Percentiles rank a stretch among this genome's conserved stretches.
Conservation (phyloP, 1,140 invertebrate species). For the Drosophila repleta region DNA sequence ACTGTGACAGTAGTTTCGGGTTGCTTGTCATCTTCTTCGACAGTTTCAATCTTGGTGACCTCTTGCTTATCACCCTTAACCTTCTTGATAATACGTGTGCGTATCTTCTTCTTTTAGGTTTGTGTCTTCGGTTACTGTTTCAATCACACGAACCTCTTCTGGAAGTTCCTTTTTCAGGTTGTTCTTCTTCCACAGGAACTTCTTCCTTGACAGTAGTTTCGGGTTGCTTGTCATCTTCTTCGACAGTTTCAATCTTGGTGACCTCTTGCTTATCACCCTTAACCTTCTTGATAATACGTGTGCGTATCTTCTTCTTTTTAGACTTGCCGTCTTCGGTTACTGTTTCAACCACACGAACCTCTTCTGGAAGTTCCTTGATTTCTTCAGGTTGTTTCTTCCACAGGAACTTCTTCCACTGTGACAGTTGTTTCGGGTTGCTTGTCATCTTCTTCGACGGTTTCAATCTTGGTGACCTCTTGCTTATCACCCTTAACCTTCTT, state of each 20-base stretch:
- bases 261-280: conserved; percentile 64
- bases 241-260: conserved; percentile 65
- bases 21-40: too few relatives aligned
- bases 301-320: conserved; percentile 52
- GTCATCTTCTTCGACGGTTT: conserved; percentile 79
- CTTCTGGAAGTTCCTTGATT: conserved; percentile 60
- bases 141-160: conserved; percentile 64
- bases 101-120: neutral
- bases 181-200: conserved; percentile 49
- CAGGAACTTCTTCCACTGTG: conserved; percentile 38
- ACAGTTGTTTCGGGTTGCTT: conserved; percentile 71
- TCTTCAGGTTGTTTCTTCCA: conserved; percentile 47
- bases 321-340: conserved; percentile 43
- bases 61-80: neutral
- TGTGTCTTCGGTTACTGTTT: conserved; percentile 36
- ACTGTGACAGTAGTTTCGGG: too few relatives aligned
- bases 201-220: conserved; percentile 60
- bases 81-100: neutral
- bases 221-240: conserved; percentile 65
- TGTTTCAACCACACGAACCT: conserved; percentile 19
- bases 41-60: too few relatives aligned
- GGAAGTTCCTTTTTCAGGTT: conserved; percentile 25
- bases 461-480: conserved; percentile 41
- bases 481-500: conserved; percentile 4
- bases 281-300: conserved; percentile 64